Evolutionary conservation across 1,140 invertebrate genomes (phyloP), one percentile per base, ranked within the genome.

Genomic region (Eupristina koningsbergeri): DNA sequence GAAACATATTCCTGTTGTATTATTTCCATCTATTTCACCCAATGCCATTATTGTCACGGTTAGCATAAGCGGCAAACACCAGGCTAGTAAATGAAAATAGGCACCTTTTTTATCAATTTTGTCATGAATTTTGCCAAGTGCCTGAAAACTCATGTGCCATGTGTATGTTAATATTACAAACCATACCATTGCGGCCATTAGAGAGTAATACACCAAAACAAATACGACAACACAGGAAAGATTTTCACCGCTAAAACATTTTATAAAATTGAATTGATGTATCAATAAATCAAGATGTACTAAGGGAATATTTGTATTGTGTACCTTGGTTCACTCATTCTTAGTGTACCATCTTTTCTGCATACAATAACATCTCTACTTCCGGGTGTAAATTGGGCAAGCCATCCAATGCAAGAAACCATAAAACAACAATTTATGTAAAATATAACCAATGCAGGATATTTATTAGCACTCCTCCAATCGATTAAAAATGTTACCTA

Each of bases 81-180:
- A 99, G 3, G 98, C 97, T 1, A 97, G 95, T n/a, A 99, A 89
- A 92, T 99, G 98, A 89, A 99, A 99, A 89, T 99, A 99, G 0
- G 96, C 96, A 1, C 96, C 95, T 91, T 98, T 97, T 86, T 97
- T 98, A 88, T 98, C 97, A 86, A 99, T 96, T 47, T 97, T 94
- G 86, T 98, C 97, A 91, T 98, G 95, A 17, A 97, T 96, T 93
- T 96, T 96, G 93, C 96, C 96, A 85, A 97, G 92, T 45, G 96
- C 95, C 92, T 95, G 94, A 85, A 97, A 96, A 87, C 96, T 97
- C 93, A 98, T 95, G 88, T 98, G 96, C 97, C 97, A 99, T 17
- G 97, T 96, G 89, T 99, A 98, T 0, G 98, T 96, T 53, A 99
- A 95, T 86, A 99, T 97, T 17, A 98, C 97, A 93, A 99, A 97